Conservation (phyloP, 1,140 invertebrate species). For the Neodiprion lecontei region DNA sequence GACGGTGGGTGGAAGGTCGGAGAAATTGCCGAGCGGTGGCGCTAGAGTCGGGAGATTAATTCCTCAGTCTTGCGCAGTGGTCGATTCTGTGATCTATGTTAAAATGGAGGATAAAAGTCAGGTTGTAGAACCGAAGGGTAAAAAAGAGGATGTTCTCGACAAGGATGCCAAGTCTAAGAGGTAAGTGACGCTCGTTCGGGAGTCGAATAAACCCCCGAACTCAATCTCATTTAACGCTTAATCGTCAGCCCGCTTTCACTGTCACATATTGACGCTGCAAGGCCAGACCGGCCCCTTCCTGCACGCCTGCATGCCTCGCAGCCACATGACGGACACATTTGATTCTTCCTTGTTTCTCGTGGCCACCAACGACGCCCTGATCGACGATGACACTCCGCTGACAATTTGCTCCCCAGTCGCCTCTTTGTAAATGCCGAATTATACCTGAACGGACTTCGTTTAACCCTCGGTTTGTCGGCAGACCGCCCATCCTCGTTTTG, state of each 20-base stretch:
- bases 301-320: constrained; percentile 15
- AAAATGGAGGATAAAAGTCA: constrained; percentile 60
- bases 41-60: not conserved
- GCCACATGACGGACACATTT: constrained; percentile 11
- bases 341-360: not conserved
- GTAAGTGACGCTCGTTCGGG: constrained; percentile 29
- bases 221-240: not conserved
- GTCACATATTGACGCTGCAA: not conserved
- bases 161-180: constrained; percentile 55
- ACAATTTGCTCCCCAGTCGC: too few relatives aligned
- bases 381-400: too few relatives aligned
- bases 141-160: constrained; percentile 53
- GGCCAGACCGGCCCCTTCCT: constrained; percentile 6
- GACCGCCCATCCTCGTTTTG: too few relatives aligned
- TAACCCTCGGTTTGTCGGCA: too few relatives aligned
- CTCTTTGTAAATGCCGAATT: too few relatives aligned
- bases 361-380: not conserved
- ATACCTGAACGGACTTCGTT: too few relatives aligned
- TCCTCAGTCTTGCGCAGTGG: constrained; percentile 31
- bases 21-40: not conserved
- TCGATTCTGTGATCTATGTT: constrained; percentile 48
- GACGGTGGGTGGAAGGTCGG: not conserved
- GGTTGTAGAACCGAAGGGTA: constrained; percentile 49
- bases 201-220: not conserved
- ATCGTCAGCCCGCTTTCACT: not conserved